These are phyloP conservation scores for Sardina pilchardus DNA, from an alignment of 2,113 vertebrate genomes.

Conservation along the genomic window DNA sequence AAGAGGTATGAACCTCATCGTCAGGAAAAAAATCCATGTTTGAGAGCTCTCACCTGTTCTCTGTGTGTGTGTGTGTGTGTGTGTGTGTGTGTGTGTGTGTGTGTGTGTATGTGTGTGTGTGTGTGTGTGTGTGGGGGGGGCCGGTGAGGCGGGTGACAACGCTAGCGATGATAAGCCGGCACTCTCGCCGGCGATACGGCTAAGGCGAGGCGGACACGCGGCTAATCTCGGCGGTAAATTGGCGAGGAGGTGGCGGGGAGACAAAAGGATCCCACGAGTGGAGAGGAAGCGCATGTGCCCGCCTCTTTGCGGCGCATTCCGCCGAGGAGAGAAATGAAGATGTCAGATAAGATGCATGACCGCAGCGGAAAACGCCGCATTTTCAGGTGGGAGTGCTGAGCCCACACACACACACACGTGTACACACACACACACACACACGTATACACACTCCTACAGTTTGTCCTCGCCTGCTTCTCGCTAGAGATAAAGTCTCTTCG, in stretches of 20 bases:
- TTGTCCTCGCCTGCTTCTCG: neutral
- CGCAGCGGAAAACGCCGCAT: neutral
- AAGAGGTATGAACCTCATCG: constrained; percentile 5
- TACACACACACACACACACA: constrained; percentile 6
- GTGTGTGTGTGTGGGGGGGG: too few species aligned
- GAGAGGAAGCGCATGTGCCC: neutral
- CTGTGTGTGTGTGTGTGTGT: too few species aligned
- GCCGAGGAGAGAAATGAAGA: constrained; percentile 32
- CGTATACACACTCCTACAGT: neutral
- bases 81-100: too few species aligned
- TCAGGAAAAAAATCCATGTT: constrained; percentile 34
- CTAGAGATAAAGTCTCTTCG: neutral
- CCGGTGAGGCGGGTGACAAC: neutral
- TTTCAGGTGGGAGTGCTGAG: constrained; percentile 9
- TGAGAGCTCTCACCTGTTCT: too few species aligned
- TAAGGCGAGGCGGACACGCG: constrained; percentile 19
- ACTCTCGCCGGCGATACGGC: constrained; percentile 7
- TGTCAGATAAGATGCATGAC: constrained; percentile 44
- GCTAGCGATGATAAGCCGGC: neutral
- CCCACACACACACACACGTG: neutral
- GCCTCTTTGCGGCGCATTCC: constrained; percentile 20
- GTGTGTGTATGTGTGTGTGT: too few species aligned
- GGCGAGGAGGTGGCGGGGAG: neutral
- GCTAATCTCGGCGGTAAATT: constrained; percentile 25
- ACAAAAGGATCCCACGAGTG: constrained; percentile 15